A percentile compares a stretch with the other conserved stretches of the same genome.
Conservation (phyloP, 1,140 invertebrate species). For the Eulimnadia texana region DNA sequence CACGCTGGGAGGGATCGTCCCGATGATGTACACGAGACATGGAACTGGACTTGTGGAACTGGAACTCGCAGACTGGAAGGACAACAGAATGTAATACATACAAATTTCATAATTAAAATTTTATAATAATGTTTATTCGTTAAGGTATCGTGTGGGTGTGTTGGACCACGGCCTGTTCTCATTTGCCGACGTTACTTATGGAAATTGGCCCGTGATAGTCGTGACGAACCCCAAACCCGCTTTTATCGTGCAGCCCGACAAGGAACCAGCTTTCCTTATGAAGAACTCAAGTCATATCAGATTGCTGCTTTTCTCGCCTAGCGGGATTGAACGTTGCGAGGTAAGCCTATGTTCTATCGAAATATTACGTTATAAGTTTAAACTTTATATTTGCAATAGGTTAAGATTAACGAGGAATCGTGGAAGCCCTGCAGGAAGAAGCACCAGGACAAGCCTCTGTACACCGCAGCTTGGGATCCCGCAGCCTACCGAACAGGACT, state of each 20-base stretch:
- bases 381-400: neutral
- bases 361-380: neutral
- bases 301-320: constrained; percentile 26
- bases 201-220: constrained; percentile 63
- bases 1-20: constrained; percentile 56
- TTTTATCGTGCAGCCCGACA: constrained; percentile 48
- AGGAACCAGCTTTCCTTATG: constrained; percentile 55
- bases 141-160: constrained; percentile 59
- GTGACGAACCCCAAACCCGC: constrained; percentile 83
- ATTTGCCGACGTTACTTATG: constrained; percentile 63
- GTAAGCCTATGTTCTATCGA: neutral
- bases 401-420: constrained; percentile 40
- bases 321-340: neutral
- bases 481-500: constrained; percentile 44
- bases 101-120: neutral
- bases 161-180: constrained; percentile 80
- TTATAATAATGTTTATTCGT: constrained; percentile 21
- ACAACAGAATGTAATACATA: constrained; percentile 56
- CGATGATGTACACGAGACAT: constrained; percentile 76
- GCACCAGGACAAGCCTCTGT: constrained; percentile 45
- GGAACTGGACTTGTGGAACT: constrained; percentile 70
- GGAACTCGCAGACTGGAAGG: constrained; percentile 88
- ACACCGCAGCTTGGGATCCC: constrained; percentile 54
- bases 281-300: constrained; percentile 60
- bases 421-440: constrained; percentile 45